Conservation (phyloP, 2,888 invertebrate species). For the Chymomyza caudatula region DNA sequence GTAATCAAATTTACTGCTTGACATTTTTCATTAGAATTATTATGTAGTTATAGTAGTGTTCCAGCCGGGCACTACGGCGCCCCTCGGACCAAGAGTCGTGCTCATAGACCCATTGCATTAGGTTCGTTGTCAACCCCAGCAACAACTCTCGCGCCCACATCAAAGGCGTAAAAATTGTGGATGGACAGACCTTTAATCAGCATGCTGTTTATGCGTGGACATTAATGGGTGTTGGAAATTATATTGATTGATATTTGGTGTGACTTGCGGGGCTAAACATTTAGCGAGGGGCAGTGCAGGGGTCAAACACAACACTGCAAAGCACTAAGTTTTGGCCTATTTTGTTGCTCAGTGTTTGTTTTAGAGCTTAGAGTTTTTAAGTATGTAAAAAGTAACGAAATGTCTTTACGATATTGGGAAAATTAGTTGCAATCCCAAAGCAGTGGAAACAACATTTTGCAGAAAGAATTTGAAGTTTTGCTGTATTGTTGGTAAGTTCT, state of each 20-base stretch:
- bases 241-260: neutral
- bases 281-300: no score
- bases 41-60: conserved; percentile 51
- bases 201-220: conserved; percentile 21
- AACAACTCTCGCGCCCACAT: conserved; percentile 52
- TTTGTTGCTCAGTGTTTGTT: neutral
- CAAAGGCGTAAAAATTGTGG: conserved; percentile 52
- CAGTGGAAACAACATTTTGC: no score
- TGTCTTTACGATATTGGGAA: neutral
- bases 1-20: conserved; percentile 67
- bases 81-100: neutral
- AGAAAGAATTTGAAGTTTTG: no score
- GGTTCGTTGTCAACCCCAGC: no score
- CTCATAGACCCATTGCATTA: no score
- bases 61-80: conserved; percentile 15
- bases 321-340: neutral
- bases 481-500: no score
- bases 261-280: no score
- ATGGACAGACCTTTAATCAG: conserved; percentile 10
- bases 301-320: neutral
- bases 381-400: neutral
- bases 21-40: conserved; percentile 69
- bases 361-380: neutral
- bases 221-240: neutral
- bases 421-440: no score